Conservation (phyloP, 1,140 invertebrate species). For the Magallana angulata region DNA sequence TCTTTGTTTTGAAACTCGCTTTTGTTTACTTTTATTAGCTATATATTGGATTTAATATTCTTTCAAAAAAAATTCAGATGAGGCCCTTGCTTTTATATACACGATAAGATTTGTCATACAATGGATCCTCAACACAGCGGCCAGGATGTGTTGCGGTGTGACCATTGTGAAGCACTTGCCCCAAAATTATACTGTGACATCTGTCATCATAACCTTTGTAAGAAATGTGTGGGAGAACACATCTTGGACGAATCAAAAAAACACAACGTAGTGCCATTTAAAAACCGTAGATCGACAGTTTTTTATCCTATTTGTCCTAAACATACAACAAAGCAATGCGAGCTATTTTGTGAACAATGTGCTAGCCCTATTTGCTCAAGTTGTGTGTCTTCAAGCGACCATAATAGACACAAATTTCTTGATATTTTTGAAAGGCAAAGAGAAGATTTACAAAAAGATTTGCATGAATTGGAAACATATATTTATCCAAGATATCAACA, state of each 20-base stretch:
- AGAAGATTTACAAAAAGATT: not conserved
- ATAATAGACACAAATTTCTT: not conserved
- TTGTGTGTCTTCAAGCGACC: not conserved
- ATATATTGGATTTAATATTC: too few species aligned
- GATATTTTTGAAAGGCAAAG: not conserved
- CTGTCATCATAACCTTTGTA: not conserved
- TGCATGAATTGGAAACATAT: not conserved
- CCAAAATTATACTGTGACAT: not conserved
- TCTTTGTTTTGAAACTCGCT: too few species aligned
- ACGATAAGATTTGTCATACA: too few species aligned
- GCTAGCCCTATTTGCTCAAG: not conserved
- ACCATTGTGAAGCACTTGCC: not conserved
- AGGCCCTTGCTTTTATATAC: too few species aligned
- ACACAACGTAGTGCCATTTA: not conserved
- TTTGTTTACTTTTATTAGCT: too few species aligned
- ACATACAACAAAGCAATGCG: not conserved
- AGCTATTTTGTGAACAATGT: not conserved
- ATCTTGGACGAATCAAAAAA: not conserved
- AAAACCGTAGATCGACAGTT: not conserved
- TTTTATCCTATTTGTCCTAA: not conserved
- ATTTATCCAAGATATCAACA: not conserved
- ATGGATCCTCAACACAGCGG: not conserved
- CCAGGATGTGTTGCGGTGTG: not conserved
- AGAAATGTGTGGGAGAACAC: not conserved
- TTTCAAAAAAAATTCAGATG: too few species aligned